Conservation (phyloP, 1,140 invertebrate species). For the Leptonema lineaticorne region DNA sequence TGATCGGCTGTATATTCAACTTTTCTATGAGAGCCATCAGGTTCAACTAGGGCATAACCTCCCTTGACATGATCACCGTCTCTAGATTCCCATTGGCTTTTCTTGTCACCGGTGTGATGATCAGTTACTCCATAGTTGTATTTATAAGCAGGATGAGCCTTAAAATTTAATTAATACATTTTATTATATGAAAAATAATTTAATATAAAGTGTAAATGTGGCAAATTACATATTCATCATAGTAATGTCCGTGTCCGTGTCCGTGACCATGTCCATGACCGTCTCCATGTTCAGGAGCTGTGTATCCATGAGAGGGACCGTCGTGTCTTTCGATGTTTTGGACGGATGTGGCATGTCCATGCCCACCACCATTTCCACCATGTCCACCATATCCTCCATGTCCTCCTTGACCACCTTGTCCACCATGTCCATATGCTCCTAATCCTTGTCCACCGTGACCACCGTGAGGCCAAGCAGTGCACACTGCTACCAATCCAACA, state of each 20-base stretch:
- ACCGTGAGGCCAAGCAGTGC: slow-evolving; percentile 25
- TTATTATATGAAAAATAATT: neutral
- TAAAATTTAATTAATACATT: neutral
- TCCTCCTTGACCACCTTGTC: too few relatives aligned
- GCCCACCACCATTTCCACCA: slow-evolving; percentile 13
- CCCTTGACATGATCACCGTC: slow-evolving; percentile 45
- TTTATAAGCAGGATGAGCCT: slow-evolving; percentile 51
- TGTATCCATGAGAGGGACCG: slow-evolving; percentile 36
- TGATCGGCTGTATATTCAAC: slow-evolving; percentile 73
- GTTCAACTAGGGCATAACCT: slow-evolving; percentile 72
- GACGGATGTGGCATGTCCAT: slow-evolving; percentile 31
- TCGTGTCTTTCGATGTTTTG: slow-evolving; percentile 34
- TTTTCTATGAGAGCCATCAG: slow-evolving; percentile 73
- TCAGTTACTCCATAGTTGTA: slow-evolving; percentile 48
- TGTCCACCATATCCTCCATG: neutral
- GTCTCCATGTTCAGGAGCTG: slow-evolving; percentile 35
- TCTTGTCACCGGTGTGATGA: slow-evolving; percentile 48
- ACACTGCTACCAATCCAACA: slow-evolving; percentile 29
- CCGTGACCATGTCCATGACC: slow-evolving; percentile 24
- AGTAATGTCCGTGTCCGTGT: slow-evolving; percentile 23
- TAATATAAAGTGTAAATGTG: slow-evolving; percentile 48
- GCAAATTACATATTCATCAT: slow-evolving; percentile 21
- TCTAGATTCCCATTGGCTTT: slow-evolving; percentile 47
- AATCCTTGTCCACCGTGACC: slow-evolving; percentile 9
- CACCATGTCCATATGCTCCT: slow-evolving; percentile 1